These are phyloP conservation scores for human DNA, from an alignment of 2,113 vertebrate genomes.

Conservation along the genomic window DNA sequence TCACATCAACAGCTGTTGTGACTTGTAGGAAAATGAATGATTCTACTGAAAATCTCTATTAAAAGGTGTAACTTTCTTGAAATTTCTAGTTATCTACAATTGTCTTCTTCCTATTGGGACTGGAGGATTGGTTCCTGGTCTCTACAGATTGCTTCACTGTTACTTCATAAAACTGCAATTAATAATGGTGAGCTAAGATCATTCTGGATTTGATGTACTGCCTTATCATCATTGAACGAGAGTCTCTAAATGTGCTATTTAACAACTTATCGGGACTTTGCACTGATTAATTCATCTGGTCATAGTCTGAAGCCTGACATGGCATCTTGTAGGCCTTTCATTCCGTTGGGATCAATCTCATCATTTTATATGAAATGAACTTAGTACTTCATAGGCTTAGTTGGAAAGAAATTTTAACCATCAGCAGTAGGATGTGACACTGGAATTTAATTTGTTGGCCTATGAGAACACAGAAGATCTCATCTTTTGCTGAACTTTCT, in stretches of 20 bases:
- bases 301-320: conserved; percentile 82
- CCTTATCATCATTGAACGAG: conserved; percentile 73
- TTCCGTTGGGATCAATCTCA: conserved; percentile 80
- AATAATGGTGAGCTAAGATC: conserved; percentile 81
- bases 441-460: conserved; percentile 77
- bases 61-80: conserved; percentile 7
- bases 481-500: conserved; percentile 77
- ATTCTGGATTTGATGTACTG: conserved; percentile 84
- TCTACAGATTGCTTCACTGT: conserved; percentile 59
- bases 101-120: conserved; percentile 18
- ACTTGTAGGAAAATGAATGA: conserved; percentile 3
- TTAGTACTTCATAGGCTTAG: conserved; percentile 69
- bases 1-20: conserved; percentile 46
- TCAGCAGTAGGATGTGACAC: conserved; percentile 63
- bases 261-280: conserved; percentile 81
- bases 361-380: conserved; percentile 76
- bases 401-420: conserved; percentile 75
- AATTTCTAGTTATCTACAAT: conserved; percentile 19
- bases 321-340: conserved; percentile 82
- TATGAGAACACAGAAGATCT: conserved; percentile 71
- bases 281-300: conserved; percentile 84
- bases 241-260: conserved; percentile 87
- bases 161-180: conserved; percentile 85
- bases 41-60: background rate
- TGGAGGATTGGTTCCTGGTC: background rate